These are phyloP conservation scores for Cheilosia vulpina DNA, from an alignment of 2,888 invertebrate species.

Conservation along the genomic window DNA sequence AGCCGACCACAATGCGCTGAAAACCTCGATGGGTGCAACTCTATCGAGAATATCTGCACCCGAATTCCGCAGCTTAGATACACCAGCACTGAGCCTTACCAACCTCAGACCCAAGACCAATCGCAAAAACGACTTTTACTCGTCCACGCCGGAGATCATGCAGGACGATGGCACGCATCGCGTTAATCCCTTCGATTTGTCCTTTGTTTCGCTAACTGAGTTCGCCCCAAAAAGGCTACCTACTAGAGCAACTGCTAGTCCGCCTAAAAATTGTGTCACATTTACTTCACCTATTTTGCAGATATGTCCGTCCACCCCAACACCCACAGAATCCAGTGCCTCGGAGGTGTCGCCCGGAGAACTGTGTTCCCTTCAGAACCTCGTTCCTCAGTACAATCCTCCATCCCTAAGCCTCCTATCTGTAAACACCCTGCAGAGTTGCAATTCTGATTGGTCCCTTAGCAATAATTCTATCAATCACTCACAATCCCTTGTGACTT, in stretches of 20 bases:
- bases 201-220: conserved; percentile 73
- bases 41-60: conserved; percentile 11
- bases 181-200: conserved; percentile 71
- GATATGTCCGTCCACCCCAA: conserved; percentile 81
- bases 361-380: conserved; percentile 15
- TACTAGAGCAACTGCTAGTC: conserved; percentile 62
- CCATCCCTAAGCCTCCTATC: conserved; percentile 28
- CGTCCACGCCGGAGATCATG: conserved; percentile 80
- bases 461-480: conserved; percentile 76
- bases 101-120: conserved; percentile 57
- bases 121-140: conserved; percentile 77
- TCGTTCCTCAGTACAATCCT: conserved; percentile 30
- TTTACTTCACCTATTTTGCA: conserved; percentile 77
- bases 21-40: background rate
- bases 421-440: conserved; percentile 36
- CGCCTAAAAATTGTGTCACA: conserved; percentile 65
- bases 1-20: background rate
- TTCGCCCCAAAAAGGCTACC: conserved; percentile 75
- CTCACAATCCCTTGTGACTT: conserved; percentile 74
- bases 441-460: conserved; percentile 55
- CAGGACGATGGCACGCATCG: conserved; percentile 54
- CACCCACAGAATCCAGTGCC: conserved; percentile 81
- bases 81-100: conserved; percentile 48
- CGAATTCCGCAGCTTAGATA: conserved; percentile 50
- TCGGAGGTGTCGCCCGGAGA: conserved; percentile 73